Conservation (phyloP, 2,113 vertebrate species). For the Isurus oxyrinchus region DNA sequence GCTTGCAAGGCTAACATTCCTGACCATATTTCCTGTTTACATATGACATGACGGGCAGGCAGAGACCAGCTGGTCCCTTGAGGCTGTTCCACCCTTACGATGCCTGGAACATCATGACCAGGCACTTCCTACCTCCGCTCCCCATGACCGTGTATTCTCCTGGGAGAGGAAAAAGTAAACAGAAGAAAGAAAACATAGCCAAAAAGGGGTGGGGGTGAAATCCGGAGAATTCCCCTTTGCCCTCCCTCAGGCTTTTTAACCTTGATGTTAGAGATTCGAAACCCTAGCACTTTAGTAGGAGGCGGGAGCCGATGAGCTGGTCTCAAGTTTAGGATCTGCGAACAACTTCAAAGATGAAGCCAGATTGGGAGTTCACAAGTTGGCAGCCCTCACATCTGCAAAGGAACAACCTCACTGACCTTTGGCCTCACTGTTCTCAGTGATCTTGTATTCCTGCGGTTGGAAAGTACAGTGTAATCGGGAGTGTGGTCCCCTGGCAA, state of each 20-base stretch:
- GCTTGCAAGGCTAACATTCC: neutral
- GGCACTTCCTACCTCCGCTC: neutral
- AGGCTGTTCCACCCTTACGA: neutral
- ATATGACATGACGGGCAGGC: no score
- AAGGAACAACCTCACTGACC: neutral
- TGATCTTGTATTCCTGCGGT: neutral
- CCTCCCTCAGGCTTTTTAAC: neutral
- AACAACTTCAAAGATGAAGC: neutral
- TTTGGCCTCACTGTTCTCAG: neutral
- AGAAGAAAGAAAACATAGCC: neutral
- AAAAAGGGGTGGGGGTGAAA: neutral
- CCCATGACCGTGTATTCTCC: neutral
- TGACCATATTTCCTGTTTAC: neutral
- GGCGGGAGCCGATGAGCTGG: neutral
- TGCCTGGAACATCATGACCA: neutral
- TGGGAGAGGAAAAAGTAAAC: neutral
- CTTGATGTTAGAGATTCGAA: neutral
- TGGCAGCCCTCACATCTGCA: neutral
- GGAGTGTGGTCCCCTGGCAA: neutral
- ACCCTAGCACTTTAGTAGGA: neutral
- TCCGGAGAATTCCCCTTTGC: neutral
- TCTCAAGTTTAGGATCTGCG: neutral
- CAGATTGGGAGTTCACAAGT: neutral
- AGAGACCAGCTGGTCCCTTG: neutral
- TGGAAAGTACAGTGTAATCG: neutral